Base-by-base conservation (phyloP, 2,113 vertebrate species). In the Callionymus lyra region DNA sequence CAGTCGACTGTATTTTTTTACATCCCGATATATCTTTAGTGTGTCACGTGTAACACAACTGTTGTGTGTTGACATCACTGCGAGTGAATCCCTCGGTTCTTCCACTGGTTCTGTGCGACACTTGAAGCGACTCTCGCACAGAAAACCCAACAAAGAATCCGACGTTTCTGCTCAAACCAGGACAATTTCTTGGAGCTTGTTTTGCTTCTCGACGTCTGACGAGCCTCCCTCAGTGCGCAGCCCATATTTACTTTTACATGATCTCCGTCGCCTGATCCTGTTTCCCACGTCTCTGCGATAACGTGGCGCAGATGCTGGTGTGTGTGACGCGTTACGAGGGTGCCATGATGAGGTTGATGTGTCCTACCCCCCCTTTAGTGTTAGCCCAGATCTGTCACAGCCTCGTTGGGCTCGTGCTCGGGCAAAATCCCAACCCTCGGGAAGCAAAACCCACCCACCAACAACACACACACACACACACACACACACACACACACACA, bases 321-420 rank as follows among this genome's bases (percentile, higher is more conserved):
- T 35, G 33, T 27, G 41, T 59, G 45, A 43, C 18, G 54, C 21
- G 27, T 63, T 54, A 55, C 56, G 59, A 47, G 46, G 57, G 41
- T 62, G 44, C 38, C 61, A 70, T 71, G 68, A 70, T 63, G 65
- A 56, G 36, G 51, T 63, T 72, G 74, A 79, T 70, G 63, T 53
- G 61, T 72, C 60, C 67, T 73, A 74, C 77, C 68, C 77, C 68
- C 77, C 72, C 79, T 74, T 83, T 80, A 84, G 76, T 65, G 77
- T 80, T 79, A 84, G 74, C 84, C 84, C 61, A 84, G 78, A 83
- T 85, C 70, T 82, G 83, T 86, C 82, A 85, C 49, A 66, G 65
- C 40, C 45, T 74, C 44, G 71, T 60, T 72, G 57, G 70, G 63
- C 74, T 64, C 65, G 53, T 65, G 68, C 53, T 50, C 66, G 50